Conservation (phyloP, 2,797 vertebrate genomes). For the Dromococcyx pavoninus region DNA sequence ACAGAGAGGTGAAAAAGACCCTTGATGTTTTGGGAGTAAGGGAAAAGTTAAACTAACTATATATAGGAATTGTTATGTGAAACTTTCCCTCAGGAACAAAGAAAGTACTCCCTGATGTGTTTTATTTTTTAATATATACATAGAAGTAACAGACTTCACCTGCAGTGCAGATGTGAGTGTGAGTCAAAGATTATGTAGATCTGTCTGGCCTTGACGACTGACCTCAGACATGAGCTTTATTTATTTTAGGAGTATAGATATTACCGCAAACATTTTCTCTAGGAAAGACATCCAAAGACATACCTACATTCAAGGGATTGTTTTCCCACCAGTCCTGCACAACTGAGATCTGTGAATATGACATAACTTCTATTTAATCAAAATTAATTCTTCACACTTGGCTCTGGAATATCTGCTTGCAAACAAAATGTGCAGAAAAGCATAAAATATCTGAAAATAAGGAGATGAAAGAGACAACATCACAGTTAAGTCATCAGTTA, state of each 20-base stretch:
- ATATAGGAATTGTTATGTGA: neutral
- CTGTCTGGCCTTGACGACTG: neutral
- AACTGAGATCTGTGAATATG: neutral
- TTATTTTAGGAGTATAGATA: neutral
- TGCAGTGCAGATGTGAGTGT: neutral
- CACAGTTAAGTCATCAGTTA: neutral
- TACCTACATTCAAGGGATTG: neutral
- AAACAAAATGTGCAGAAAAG: neutral
- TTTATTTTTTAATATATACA: neutral
- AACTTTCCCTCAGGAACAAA: neutral
- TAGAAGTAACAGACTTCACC: neutral
- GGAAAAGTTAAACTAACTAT: neutral
- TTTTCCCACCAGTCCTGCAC: neutral
- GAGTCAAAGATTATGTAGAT: neutral
- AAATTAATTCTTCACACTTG: neutral
- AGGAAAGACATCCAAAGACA: neutral
- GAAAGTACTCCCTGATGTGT: neutral
- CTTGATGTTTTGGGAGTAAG: no score
- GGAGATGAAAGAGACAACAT: neutral
- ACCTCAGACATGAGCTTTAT: neutral
- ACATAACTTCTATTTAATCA: neutral
- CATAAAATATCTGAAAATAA: neutral
- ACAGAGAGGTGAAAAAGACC: neutral
- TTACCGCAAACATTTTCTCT: neutral
- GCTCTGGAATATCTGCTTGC: neutral